These are phyloP conservation scores for Collichthys lucidus DNA, from an alignment of 2,113 vertebrate genomes.

Conservation along the genomic window DNA sequence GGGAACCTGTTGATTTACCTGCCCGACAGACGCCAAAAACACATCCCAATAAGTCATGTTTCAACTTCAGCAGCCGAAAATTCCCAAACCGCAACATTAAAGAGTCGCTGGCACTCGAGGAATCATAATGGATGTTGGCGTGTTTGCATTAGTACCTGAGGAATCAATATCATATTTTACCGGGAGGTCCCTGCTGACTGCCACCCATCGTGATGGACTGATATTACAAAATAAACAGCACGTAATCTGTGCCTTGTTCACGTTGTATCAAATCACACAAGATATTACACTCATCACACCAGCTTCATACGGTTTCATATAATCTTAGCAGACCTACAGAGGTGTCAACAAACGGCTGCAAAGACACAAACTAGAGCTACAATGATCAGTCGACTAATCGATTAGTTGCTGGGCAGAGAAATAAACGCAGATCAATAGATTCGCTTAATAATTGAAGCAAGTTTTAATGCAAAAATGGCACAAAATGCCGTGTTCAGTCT, in stretches of 20 bases:
- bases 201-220: not conserved
- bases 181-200: not conserved
- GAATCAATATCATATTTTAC: not conserved
- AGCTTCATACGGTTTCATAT: not conserved
- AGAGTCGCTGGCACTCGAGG: not conserved
- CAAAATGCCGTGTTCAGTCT: too few species aligned
- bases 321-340: not conserved
- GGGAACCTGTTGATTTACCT: constrained; percentile 8
- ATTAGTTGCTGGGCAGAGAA: too few species aligned
- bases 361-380: too few species aligned
- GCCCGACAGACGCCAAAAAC: not conserved
- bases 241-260: not conserved
- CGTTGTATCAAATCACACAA: not conserved
- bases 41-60: not conserved
- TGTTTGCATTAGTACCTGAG: not conserved
- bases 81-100: not conserved
- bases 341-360: not conserved
- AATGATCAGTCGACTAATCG: too few species aligned
- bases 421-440: too few species aligned
- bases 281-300: too few species aligned
- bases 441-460: too few species aligned
- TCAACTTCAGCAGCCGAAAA: not conserved
- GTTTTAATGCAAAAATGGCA: too few species aligned
- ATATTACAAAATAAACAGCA: not conserved
- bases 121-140: constrained; percentile 1